Conservation (phyloP, 2,888 invertebrate genomes). For the Acheta domesticus region DNA sequence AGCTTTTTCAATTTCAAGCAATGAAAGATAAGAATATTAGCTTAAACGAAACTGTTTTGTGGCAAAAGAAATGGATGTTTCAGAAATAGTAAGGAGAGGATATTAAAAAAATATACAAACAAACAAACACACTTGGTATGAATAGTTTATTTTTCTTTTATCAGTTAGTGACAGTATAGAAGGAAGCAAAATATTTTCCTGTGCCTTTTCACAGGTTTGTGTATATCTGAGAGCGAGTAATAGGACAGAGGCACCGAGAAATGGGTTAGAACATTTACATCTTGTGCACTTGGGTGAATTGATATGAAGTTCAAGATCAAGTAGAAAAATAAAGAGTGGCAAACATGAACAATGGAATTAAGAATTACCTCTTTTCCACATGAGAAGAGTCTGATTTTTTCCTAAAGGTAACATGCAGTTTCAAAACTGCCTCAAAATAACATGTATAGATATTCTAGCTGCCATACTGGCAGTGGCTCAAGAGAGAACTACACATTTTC, state of each 20-base stretch:
- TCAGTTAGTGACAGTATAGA: not conserved
- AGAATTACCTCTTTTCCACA: not conserved
- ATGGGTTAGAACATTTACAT: constrained; percentile 11
- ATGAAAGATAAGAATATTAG: no score
- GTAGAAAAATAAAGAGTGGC: constrained; percentile 18
- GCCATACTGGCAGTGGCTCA: no score
- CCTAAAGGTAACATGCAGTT: not conserved
- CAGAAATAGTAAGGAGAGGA: no score
- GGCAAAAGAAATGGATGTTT: no score
- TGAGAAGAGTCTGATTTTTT: not conserved
- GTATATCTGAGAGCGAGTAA: constrained; percentile 8
- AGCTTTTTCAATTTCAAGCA: no score
- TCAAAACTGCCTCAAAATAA: not conserved
- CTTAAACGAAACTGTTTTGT: no score
- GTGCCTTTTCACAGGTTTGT: not conserved
- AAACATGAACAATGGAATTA: not conserved
- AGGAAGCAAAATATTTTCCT: constrained; percentile 11
- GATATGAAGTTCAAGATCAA: constrained; percentile 2
- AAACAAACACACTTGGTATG: not conserved
- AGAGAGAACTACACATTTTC: no score
- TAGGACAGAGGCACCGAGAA: constrained; percentile 18
- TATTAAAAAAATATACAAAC: no score
- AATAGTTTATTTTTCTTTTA: not conserved
- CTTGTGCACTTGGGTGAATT: constrained; percentile 18
- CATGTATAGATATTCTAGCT: no score